A percentile compares a stretch with the other conserved stretches of the same genome.
These are phyloP conservation scores for Pomacea maculata DNA, from an alignment of 1,140 invertebrate species.

Conservation along the genomic window DNA sequence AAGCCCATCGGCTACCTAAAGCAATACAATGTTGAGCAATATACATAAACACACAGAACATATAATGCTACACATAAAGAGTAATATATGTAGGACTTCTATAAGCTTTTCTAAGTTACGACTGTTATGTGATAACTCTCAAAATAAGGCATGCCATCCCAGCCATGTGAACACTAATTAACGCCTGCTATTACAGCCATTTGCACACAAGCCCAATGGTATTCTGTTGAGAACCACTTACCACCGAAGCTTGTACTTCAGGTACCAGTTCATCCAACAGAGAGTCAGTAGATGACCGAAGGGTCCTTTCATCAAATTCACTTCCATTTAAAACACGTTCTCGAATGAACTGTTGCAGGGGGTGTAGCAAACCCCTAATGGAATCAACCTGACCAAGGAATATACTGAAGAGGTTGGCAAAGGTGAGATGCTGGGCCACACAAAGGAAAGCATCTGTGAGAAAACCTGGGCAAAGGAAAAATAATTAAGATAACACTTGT, in stretches of 20 bases:
- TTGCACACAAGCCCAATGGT: no score
- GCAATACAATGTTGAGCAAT: no score
- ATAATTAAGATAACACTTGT: not conserved
- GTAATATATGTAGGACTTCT: no score
- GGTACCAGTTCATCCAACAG: constrained; percentile 39
- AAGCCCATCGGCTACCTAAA: no score
- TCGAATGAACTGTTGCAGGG: constrained; percentile 57
- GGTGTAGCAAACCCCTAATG: constrained; percentile 49
- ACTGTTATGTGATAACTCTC: no score
- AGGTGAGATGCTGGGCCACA: constrained; percentile 61
- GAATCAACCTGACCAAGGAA: constrained; percentile 62
- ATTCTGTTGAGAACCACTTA: constrained; percentile 19
- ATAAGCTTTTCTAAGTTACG: no score
- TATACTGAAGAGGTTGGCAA: constrained; percentile 66
- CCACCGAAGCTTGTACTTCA: constrained; percentile 34
- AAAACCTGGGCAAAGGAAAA: constrained; percentile 50
- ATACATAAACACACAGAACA: no score
- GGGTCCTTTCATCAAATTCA: constrained; percentile 50
- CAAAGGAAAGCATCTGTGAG: constrained; percentile 51
- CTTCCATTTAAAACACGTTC: constrained; percentile 51
- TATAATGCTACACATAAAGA: no score
- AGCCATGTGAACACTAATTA: no score
- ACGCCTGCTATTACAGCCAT: no score
- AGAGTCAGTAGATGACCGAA: constrained; percentile 38
- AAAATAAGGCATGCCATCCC: no score